Evolutionary conservation across 2,888 invertebrate genomes (phyloP).

Genomic region (Mellilla xanthometata): DNA sequence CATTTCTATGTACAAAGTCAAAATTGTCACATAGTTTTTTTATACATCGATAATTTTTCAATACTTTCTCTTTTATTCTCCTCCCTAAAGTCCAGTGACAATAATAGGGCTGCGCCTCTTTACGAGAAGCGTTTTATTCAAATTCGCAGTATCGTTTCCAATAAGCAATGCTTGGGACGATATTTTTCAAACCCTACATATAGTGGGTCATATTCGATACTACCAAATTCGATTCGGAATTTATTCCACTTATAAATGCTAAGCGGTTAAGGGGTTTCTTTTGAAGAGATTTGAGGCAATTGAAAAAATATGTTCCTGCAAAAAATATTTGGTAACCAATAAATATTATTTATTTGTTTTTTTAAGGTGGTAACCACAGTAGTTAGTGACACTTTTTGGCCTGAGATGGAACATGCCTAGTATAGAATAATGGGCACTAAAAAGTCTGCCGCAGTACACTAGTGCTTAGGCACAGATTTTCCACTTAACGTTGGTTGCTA

Average conservation of each 20-base stretch:
- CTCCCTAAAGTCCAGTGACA: slow-evolving; percentile 47
- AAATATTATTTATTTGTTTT: too few species aligned
- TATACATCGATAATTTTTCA: slow-evolving; percentile 12
- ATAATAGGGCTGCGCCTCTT: slow-evolving; percentile 75
- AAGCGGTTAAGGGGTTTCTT: slow-evolving; percentile 8
- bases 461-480: too few species aligned
- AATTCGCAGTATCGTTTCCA: slow-evolving; percentile 59
- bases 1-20: too few species aligned
- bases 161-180: slow-evolving; percentile 34
- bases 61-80: slow-evolving; percentile 12
- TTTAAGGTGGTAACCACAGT: too few species aligned
- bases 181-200: slow-evolving; percentile 29
- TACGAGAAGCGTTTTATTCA: slow-evolving; percentile 77
- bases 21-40: too few species aligned
- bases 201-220: slow-evolving; percentile 22
- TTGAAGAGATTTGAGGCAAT: background rate
- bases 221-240: slow-evolving; percentile 25
- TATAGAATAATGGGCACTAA: too few species aligned
- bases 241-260: slow-evolving; percentile 20
- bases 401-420: too few species aligned
- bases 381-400: too few species aligned
- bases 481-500: too few species aligned
- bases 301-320: background rate
- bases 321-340: too few species aligned
- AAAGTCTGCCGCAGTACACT: too few species aligned